phyloP scores from a whole-genome alignment of 2,113 vertebrate genomes.

The Arothron firmamentum region DNA sequence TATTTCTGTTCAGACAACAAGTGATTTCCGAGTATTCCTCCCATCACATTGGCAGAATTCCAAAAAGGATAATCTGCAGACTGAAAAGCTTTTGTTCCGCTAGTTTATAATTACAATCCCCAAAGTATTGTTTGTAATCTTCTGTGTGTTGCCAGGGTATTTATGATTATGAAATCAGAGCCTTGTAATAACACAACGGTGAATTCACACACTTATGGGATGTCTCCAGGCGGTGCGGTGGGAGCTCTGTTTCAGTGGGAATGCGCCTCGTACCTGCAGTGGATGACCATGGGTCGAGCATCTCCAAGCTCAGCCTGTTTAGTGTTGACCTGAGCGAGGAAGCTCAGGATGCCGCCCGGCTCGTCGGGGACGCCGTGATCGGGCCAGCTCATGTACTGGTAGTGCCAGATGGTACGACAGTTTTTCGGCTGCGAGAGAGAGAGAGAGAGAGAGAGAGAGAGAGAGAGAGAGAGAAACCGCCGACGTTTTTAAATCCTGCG shows the following conservation, averaged over 20 bases:
- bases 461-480: not conserved
- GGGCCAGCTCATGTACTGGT: conserved; percentile 96
- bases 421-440: conserved; percentile 58
- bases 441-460: not conserved
- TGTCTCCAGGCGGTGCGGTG: too few species aligned
- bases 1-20: conserved; percentile 17
- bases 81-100: conserved; percentile 32
- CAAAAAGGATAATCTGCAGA: conserved; percentile 47
- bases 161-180: conserved; percentile 11
- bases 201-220: too few species aligned
- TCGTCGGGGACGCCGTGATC: conserved; percentile 92
- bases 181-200: not conserved
- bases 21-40: conserved; percentile 6
- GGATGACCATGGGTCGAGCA: conserved; percentile 86
- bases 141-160: not conserved
- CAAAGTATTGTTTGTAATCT: conserved; percentile 31
- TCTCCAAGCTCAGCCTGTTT: conserved; percentile 76
- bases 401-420: conserved; percentile 86
- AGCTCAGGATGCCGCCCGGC: conserved; percentile 88
- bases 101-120: conserved; percentile 46
- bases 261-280: too few species aligned
- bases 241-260: too few species aligned
- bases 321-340: conserved; percentile 86
- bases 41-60: conserved; percentile 47
- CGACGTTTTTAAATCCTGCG: not conserved